Percentiles rank a stretch among this genome's conserved stretches.
phyloP scores from a whole-genome alignment of 2,888 invertebrate genomes.

The Odontothrips loti region DNA sequence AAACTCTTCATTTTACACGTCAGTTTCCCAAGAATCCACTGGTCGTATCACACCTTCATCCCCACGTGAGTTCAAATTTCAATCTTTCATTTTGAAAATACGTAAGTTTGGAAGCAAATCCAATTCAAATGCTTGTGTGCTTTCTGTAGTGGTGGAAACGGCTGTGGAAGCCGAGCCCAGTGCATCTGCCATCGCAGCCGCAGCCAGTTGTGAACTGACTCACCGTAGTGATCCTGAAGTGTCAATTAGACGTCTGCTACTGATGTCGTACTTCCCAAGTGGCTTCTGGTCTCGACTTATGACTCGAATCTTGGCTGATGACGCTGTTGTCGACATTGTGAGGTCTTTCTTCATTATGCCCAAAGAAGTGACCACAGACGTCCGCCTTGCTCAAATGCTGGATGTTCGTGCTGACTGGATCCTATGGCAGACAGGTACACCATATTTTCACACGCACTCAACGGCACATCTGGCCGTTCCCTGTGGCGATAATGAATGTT shows the following conservation, averaged over 20 bases:
- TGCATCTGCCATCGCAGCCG: constrained; percentile 29
- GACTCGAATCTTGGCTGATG: constrained; percentile 86
- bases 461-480: neutral
- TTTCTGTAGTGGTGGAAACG: neutral
- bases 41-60: constrained; percentile 13
- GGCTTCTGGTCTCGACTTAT: constrained; percentile 97
- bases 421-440: constrained; percentile 76
- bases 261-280: constrained; percentile 96
- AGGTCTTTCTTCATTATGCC: constrained; percentile 67
- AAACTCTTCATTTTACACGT: constrained; percentile 41
- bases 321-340: constrained; percentile 73
- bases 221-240: constrained; percentile 54
- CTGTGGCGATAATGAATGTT: neutral
- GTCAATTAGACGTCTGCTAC: constrained; percentile 68
- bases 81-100: neutral
- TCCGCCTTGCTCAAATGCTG: constrained; percentile 56
- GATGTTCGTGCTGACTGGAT: constrained; percentile 82
- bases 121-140: neutral
- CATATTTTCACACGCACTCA: too few species aligned
- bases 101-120: neutral
- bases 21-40: constrained; percentile 17
- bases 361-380: constrained; percentile 63
- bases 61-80: neutral
- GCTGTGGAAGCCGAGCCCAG: neutral
- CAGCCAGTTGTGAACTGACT: constrained; percentile 47